Conservation (phyloP, 2,113 vertebrate species). For the Brachyhypopomus gauderio region DNA sequence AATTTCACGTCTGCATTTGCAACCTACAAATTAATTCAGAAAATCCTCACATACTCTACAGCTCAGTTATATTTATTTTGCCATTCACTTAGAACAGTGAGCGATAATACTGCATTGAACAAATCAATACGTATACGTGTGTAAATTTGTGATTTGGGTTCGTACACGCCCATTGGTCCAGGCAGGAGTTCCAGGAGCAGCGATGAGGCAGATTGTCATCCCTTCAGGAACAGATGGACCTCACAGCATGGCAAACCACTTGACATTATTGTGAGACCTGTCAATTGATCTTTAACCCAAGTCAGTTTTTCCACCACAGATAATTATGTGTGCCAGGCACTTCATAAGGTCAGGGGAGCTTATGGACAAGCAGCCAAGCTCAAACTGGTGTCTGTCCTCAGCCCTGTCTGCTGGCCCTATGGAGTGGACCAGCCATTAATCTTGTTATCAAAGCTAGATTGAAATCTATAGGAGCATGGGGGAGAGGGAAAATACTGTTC, state of each 20-base stretch:
- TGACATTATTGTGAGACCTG: constrained; percentile 74
- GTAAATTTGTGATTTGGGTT: constrained; percentile 19
- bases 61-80: background rate
- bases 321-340: constrained; percentile 74
- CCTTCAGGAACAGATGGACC: constrained; percentile 70
- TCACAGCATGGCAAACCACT: constrained; percentile 63
- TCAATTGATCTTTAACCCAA: constrained; percentile 76
- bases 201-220: constrained; percentile 65
- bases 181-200: constrained; percentile 26
- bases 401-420: background rate
- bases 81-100: background rate
- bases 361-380: constrained; percentile 46
- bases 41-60: too few relatives aligned
- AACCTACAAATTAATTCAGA: too few relatives aligned
- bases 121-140: background rate
- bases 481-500: constrained; percentile 36
- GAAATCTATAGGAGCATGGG: constrained; percentile 13
- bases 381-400: constrained; percentile 5
- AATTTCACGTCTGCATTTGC: background rate
- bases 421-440: constrained; percentile 39
- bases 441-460: constrained; percentile 39
- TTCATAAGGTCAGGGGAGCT: constrained; percentile 59
- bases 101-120: constrained; percentile 8
- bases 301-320: constrained; percentile 64
- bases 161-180: constrained; percentile 16